phyloP scores from a whole-genome alignment of 2,113 vertebrate species.

The Sitta europaea region DNA sequence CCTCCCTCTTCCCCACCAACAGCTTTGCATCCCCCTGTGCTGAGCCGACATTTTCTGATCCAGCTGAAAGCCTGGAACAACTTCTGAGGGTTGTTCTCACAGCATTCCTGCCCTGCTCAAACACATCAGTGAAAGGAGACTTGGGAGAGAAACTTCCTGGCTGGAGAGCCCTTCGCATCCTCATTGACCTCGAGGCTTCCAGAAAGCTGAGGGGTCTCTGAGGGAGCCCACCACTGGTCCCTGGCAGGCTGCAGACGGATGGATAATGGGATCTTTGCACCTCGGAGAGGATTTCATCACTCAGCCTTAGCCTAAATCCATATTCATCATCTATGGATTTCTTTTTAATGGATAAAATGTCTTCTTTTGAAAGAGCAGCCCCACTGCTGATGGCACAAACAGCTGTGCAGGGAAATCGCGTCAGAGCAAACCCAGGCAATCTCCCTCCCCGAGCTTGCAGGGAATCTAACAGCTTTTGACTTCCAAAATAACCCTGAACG shows the following conservation, averaged over 20 bases:
- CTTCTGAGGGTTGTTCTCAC: not conserved
- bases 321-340: constrained; percentile 42
- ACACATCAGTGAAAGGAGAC: not conserved
- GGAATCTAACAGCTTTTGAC: constrained; percentile 44
- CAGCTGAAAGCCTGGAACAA: not conserved
- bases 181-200: not conserved
- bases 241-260: not conserved
- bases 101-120: not conserved
- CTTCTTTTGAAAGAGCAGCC: constrained; percentile 21
- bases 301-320: not conserved
- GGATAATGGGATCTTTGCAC: not conserved
- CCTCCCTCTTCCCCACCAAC: not conserved
- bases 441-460: not conserved
- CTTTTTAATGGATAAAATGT: constrained; percentile 57
- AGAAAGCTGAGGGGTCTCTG: not conserved
- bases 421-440: constrained; percentile 2
- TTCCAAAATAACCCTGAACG: not conserved
- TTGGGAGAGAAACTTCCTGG: not conserved
- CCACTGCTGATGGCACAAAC: constrained; percentile 52
- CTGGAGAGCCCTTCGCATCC: not conserved
- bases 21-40: not conserved
- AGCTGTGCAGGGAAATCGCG: constrained; percentile 39
- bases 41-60: not conserved
- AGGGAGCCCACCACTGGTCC: not conserved
- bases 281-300: constrained; percentile 23